Base-by-base conservation (phyloP, 2,888 invertebrate species). In the Prenolepis imparis region DNA sequence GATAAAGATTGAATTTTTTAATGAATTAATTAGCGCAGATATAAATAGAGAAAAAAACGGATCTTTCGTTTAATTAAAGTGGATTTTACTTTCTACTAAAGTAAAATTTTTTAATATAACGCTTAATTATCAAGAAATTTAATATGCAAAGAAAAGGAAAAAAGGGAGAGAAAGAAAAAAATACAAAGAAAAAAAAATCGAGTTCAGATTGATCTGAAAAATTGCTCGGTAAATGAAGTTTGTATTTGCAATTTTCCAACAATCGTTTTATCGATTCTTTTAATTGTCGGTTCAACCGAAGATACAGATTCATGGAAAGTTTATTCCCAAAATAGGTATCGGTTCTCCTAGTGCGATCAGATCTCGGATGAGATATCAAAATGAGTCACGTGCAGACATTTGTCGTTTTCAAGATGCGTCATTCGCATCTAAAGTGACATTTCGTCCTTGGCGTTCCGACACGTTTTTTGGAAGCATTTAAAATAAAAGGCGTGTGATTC, bases 401-500 rank as follows among this genome's bases (percentile, higher is more conserved):
- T n/a, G 75, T 77, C 28, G 36, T 21, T 39, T 39, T 15, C 32
- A 39, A 66, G 18, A 52, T 39, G 52, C 52, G 24, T 28, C 52
- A 44, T 48, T 67, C 39, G 28, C 55, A 44, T n/a, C 8, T 63
- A 3, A 55, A 28, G 21, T 6, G 5, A 39, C 67, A n/a, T 67
- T 52, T 66, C 12, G 36, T 44, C 24, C 41, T 70, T 57, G 12
- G 15, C 18, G 41, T 21, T 11, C 21, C 21, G 21, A 18, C 11
- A 21, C 41, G 21, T 57, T 41, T 28, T 52, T 39, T 77, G 24
- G 12, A 55, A 55, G 21, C 9, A 1, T 11, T 57, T 57, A 4
- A 67, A 55, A 39, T 63, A 77, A 55, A 55, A 67, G n/a, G 48
- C n/a, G n/a, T n/a, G 39, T 36, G 24, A 66, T 48, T 64, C 74